phyloP scores from a whole-genome alignment of 2,888 invertebrate genomes.

The Phoenoteleia sp. region DNA sequence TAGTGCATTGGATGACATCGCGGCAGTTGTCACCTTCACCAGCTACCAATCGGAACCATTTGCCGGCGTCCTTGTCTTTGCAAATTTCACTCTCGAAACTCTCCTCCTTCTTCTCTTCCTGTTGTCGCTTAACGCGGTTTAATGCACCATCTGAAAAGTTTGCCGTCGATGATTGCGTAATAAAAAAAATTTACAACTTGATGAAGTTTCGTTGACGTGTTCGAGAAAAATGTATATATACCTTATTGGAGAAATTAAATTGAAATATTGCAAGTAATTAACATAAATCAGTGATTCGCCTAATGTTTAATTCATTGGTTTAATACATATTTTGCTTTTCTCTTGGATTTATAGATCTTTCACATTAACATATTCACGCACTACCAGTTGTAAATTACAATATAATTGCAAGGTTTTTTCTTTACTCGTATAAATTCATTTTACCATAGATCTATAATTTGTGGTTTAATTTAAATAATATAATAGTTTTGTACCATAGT shows the following conservation, averaged over 20 bases:
- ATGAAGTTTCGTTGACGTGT: not conserved
- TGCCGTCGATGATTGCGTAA: conserved; percentile 41
- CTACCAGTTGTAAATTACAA: not conserved
- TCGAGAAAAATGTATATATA: not conserved
- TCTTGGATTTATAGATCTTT: conserved; percentile 9
- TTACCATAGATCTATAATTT: conserved; percentile 29
- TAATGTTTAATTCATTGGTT: conserved; percentile 34
- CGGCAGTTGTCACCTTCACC: conserved; percentile 97
- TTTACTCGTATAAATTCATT: not conserved
- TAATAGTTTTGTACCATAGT: too few relatives aligned
- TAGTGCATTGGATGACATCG: conserved; percentile 98
- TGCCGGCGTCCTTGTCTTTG: conserved; percentile 97
- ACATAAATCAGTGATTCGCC: conserved; percentile 5
- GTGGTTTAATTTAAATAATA: too few relatives aligned
- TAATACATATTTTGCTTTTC: conserved; percentile 21
- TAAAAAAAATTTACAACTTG: not conserved
- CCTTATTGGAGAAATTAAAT: conserved; percentile 11
- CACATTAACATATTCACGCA: conserved; percentile 29
- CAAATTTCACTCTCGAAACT: conserved; percentile 96
- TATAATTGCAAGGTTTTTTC: conserved; percentile 9
- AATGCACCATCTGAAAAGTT: conserved; percentile 86
- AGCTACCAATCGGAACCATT: conserved; percentile 97
- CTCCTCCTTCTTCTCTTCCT: conserved; percentile 93
- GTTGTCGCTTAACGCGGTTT: conserved; percentile 90
- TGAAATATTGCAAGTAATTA: conserved; percentile 10